Evolutionary conservation across 2,888 invertebrate species (phyloP), one percentile per base, ranked within the genome.

Genomic region (Tridacna crocea): DNA sequence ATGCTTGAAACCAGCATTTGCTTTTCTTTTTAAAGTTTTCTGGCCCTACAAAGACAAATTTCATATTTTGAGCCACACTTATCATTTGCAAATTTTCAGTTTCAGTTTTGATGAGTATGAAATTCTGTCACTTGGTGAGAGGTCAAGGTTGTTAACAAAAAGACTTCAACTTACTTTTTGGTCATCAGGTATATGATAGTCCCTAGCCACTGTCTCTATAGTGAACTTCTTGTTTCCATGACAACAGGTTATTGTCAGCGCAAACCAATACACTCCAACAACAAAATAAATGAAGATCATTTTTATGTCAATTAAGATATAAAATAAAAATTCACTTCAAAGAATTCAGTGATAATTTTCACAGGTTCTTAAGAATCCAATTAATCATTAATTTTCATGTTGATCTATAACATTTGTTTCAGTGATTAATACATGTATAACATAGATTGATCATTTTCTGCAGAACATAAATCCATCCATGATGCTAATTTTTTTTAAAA

Each of bases 131-230:
- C 2, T 19, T 22, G 61, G 61, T n/a, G 13, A 61, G 13, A 4
- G 8, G 61, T 61, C 13, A 61, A 61, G 22, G 24, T 22, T 61
- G 12, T 2, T 10, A 22, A 13, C 0, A 61, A 61, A 61, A 61
- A 24, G 61, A 19, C 12, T 13, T 19, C 10, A 47, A n/a, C 68
- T 68, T 19, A 70, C 70, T 17, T 70, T 70, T 24, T 70, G 70
- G 17, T 70, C 26, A 70, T 70, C 70, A 15, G 70, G 70, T 22
- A 70, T 15, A 47, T 70, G 70, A 70, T 70, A 70, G 26, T 51
- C 26, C 8, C 26, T 22, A 0, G 22, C 70, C 13, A 51, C 11
- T 19, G 51, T 70, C 51, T 51, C 70, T 1, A 70, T 6, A 0
- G 24, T 26, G n/a, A 22, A 51, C 15, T 47, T 26, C 22, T 13